Percentiles rank a stretch among this genome's conserved stretches.
phyloP scores from a whole-genome alignment of 2,888 invertebrate genomes.

The Pyrrhosoma nymphula region DNA sequence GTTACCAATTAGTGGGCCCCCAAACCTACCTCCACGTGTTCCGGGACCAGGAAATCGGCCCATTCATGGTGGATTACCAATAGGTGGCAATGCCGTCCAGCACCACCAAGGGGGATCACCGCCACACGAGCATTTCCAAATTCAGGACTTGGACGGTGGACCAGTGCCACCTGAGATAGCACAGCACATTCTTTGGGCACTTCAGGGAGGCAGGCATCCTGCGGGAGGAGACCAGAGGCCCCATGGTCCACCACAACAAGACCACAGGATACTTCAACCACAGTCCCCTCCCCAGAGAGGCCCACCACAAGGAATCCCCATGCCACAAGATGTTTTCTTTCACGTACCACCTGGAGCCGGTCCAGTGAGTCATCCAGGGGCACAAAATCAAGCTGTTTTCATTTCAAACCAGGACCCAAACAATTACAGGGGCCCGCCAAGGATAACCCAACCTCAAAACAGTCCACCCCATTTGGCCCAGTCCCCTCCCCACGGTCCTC shows the following conservation, averaged over 20 bases:
- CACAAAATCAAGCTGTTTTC: conserved; percentile 14
- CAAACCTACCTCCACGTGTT: not conserved
- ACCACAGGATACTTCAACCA: not conserved
- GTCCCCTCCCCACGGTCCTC: conserved; percentile 20
- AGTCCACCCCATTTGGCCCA: not conserved
- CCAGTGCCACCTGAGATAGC: conserved; percentile 50
- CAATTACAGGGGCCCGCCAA: conserved; percentile 21
- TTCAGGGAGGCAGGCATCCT: conserved; percentile 36
- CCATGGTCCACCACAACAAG: conserved; percentile 17
- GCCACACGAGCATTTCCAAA: conserved; percentile 50
- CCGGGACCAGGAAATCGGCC: conserved; percentile 1
- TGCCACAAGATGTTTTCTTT: conserved; percentile 53
- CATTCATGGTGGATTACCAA: not conserved
- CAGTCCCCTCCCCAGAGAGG: not conserved
- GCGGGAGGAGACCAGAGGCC: not conserved
- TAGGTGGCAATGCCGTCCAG: not conserved
- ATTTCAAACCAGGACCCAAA: not conserved
- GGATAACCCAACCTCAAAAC: conserved; percentile 35
- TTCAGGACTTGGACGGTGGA: conserved; percentile 45
- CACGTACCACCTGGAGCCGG: conserved; percentile 22
- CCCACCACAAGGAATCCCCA: not conserved
- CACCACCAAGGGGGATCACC: not conserved
- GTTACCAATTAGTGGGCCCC: not conserved
- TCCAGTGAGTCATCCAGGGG: not conserved
- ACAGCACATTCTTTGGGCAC: conserved; percentile 50